Base-by-base conservation (phyloP, 2,797 vertebrate species). In the Thunnus albacares region DNA sequence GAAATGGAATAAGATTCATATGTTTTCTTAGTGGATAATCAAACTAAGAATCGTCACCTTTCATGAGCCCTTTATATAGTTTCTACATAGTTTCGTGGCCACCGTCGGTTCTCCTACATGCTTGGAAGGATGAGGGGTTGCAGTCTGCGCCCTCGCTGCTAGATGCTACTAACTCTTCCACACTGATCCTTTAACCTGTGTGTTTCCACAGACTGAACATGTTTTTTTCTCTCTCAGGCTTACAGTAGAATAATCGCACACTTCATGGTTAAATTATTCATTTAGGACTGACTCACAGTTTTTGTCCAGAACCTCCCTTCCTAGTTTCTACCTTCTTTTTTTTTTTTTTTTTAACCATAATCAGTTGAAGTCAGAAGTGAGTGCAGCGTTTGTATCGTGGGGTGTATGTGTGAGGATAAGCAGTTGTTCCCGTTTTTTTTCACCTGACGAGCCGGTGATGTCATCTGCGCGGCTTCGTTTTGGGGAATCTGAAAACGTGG, bases 391-490 rank as follows among this genome's bases (percentile, higher is more conserved):
- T 53, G 81, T 45, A 24, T 71, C 52, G 0, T 24, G 65, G 41
- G 38, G 17, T 30, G 24, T 24, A 24, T 24, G 24, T 28, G 2
- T 33, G 69, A 75, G 47, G 15, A 49, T 18, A 11, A 53, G 60
- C n/a, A 12, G 26, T 28, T 17, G n/a, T 43, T 71, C 35, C 59
- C 1, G 1, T 43, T 63, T 35, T 30, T 24, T 24, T 24, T 24
- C 24, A 2, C 33, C 47, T 43, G n/a, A 51, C 5, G 14, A 45
- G 10, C n/a, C 43, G n/a, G 62, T 24, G 10, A 24, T 73, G 47
- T 84, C 20, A 45, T 49, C 51, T 6, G 43, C 6, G 33, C 8
- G 14, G 26, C 10, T 72, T 33, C 24, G 56, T 85, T 68, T 55
- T 30, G 28, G 38, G n/a, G 53, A 61, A 63, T 24, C 59, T 77